A percentile compares a stretch with the other conserved stretches of the same genome.
phyloP scores from a whole-genome alignment of 1,140 invertebrate species.

The Meloidogyne floridensis region DNA sequence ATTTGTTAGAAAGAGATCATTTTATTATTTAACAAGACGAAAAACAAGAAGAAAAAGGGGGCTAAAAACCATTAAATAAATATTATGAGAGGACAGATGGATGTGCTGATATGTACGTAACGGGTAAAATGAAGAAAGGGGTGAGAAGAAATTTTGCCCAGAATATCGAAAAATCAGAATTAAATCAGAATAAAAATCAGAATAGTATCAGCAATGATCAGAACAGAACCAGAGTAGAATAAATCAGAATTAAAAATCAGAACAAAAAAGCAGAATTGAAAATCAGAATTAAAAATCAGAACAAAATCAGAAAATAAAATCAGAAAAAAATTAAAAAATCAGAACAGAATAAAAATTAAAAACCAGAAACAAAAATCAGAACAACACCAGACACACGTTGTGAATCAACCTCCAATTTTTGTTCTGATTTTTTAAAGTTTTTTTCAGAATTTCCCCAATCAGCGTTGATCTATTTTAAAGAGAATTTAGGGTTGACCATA shows the following conservation, averaged over 20 bases:
- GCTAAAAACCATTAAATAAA: slow-evolving; percentile 5
- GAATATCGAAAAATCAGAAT: background rate
- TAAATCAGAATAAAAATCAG: background rate
- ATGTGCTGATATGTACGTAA: background rate
- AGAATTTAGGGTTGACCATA: background rate
- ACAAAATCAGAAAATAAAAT: no score
- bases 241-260: no score
- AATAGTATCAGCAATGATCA: background rate
- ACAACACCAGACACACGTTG: no score
- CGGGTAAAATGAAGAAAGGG: background rate
- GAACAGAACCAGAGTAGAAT: background rate
- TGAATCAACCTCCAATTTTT: no score
- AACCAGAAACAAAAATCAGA: no score
- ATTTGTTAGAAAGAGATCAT: background rate
- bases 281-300: no score
- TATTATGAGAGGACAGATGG: background rate
- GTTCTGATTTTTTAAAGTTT: no score
- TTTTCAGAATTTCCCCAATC: background rate
- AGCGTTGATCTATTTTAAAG: background rate
- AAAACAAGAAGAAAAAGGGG: background rate
- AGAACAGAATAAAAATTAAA: no score
- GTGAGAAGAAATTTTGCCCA: background rate
- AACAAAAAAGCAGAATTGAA: no score
- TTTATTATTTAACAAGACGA: slow-evolving; percentile 6
- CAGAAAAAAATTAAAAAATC: no score